Evolutionary conservation across 2,113 vertebrate species (phyloP), one percentile per base, ranked within the genome.

Genomic region (Monarcha castaneiventris): DNA sequence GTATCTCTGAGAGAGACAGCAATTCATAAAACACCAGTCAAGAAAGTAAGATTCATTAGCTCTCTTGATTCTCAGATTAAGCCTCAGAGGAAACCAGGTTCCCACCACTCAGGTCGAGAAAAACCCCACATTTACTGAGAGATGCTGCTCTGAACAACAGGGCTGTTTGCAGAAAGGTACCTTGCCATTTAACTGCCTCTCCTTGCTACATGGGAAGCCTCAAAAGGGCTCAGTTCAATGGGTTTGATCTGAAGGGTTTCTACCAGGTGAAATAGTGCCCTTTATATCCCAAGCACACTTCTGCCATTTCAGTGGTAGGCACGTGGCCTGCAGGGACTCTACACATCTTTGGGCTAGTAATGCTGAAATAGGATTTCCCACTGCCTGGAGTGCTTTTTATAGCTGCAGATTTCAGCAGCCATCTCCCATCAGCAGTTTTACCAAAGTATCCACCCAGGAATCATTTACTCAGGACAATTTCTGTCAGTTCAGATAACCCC

Each of bases 31-130:
- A 93, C 80, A 61, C 8, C 15, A 91, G 76, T 83, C 81, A 66
- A 62, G 81, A 88, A 91, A 94, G 59, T 58, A 64, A 89, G 87
- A 78, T 94, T 96, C 87, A 88, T 89, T 84, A 88, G 78, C 74
- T 92, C 56, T 78, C 90, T 67, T 69, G 59, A 87, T 90, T 91
- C 46, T 74, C 73, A 91, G 80, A 82, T 86, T 71, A 64, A 96
- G 55, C 54, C 82, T 77, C 87, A 75, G 48, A 74, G 68, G 76
- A 96, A 94, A 63, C 16, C 49, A 86, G 52, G 68, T 49, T 90
- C 30, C 72, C 41, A 39, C 33, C 3, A 23, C 33, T 23, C 4
- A 5, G 75, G 56, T 79, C 10, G 9, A 81, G 39, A 94, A 90
- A 94, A 94, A 44, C 20, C 51, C 25, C 8, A 10, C 33, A n/a